Percentiles rank a stretch among this genome's conserved stretches.
phyloP scores from a whole-genome alignment of 2,888 invertebrate genomes.

The Emmelina monodactyla region DNA sequence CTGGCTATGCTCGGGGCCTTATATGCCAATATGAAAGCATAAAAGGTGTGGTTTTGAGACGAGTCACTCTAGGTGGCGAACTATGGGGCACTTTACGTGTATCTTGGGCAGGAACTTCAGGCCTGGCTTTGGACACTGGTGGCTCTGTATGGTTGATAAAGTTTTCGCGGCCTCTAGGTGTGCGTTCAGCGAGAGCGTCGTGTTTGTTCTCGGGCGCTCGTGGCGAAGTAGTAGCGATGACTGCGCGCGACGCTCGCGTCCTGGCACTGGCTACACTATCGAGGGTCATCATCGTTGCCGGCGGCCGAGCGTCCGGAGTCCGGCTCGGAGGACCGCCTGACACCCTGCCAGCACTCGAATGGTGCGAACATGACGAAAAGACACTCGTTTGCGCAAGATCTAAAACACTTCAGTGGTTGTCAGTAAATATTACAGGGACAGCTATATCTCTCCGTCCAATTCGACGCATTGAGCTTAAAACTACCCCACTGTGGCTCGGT shows the following conservation, averaged over 20 bases:
- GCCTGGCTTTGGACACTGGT: slow-evolving; percentile 80
- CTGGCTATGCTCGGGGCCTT: slow-evolving; percentile 77
- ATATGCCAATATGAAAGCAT: slow-evolving; percentile 90
- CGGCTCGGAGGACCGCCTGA: slow-evolving; percentile 77
- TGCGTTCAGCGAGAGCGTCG: slow-evolving; percentile 86
- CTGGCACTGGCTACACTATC: slow-evolving; percentile 94
- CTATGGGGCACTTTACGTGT: slow-evolving; percentile 54
- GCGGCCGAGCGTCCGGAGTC: slow-evolving; percentile 44
- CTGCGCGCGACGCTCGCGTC: slow-evolving; percentile 61
- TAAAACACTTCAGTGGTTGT: slow-evolving; percentile 84
- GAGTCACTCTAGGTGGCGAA: slow-evolving; percentile 55
- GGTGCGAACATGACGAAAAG: slow-evolving; percentile 79
- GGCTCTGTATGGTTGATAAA: slow-evolving; percentile 95
- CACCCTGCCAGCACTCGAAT: slow-evolving; percentile 88
- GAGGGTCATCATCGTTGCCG: slow-evolving; percentile 71
- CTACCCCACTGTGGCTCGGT: slow-evolving; percentile 73
- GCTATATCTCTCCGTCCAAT: slow-evolving; percentile 64
- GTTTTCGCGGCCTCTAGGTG: slow-evolving; percentile 87
- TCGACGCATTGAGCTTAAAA: slow-evolving; percentile 73
- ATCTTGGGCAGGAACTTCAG: slow-evolving; percentile 54
- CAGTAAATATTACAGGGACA: slow-evolving; percentile 63
- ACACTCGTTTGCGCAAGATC: slow-evolving; percentile 91
- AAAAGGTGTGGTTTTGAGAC: slow-evolving; percentile 61
- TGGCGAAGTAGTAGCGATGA: slow-evolving; percentile 76
- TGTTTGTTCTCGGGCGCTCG: slow-evolving; percentile 97